Evolutionary conservation across 92 coral and sea anemone species (phyloP), one percentile per base, ranked within the genome.

Genomic region (Paramuricea clavata): DNA sequence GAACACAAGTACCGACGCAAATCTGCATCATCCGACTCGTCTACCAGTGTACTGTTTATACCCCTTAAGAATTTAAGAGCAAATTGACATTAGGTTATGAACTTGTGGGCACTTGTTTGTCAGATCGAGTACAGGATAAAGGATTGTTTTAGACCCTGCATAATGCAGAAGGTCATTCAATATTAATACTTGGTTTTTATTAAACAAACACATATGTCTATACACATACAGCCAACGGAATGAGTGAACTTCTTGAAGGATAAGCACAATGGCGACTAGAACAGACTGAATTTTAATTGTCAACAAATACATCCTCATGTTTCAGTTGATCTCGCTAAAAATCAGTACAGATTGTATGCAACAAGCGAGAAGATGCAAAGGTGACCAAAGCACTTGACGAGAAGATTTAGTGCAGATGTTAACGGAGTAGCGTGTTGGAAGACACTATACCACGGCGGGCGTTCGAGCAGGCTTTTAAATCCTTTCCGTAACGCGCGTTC

Each of bases 211-310:
- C 25, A 25, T 13, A 27, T 26, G 73, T 80, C 76, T 81, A 69
- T 78, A 59, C 49, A 93, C 96, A 85, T 89, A 93, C 96, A 93
- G 86, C 96, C 96, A 93, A 22, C 90, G 90, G 69, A 92, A 85
- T 30, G 93, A 92, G 27, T 89, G 92, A 13, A 86, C 80, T 72
- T 52, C 83, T 39, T 83, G 87, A 74, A 75, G 65, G 76, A 77
- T 13, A 26, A 70, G 57, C 65, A 49, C 59, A 39, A 87, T 59
- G 19, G 76, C 28, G 43, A 90, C 34, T 80, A 90, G 44, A 30
- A 87, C 73, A 30, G 86, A 79, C 34, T 79, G 84, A 61, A 79
- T n/a, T n/a, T n/a, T n/a, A n/a, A n/a, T 33, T 65, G 84, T 79
- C 84, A 79, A 79, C 84, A 79, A 79, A 79, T 36, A 79, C 72